phyloP scores from a whole-genome alignment of 2,797 vertebrate species.

The Fratercula arctica region DNA sequence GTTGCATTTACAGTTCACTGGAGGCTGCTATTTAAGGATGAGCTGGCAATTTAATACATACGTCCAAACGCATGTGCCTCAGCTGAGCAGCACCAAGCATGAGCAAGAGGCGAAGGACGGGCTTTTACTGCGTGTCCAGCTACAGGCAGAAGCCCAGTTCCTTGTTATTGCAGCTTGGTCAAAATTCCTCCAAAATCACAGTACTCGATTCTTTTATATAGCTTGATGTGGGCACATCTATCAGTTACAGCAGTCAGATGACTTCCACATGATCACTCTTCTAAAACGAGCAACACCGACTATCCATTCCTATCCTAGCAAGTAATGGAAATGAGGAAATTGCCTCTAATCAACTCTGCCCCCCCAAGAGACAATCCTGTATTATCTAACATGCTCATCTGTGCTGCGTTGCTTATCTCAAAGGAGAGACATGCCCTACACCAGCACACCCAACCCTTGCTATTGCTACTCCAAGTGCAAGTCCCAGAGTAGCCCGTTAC shows the following conservation, averaged over 20 bases:
- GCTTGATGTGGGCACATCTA: background rate
- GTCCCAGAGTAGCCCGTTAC: background rate
- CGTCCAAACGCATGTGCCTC: background rate
- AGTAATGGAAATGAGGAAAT: background rate
- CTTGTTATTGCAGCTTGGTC: background rate
- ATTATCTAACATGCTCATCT: background rate
- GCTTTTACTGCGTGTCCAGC: background rate
- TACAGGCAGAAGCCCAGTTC: background rate
- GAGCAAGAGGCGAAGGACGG: background rate
- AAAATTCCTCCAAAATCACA: background rate
- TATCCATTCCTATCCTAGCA: background rate
- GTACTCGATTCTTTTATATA: background rate
- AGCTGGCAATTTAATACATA: conserved; percentile 9
- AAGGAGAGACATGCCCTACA: background rate
- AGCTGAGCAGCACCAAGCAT: background rate
- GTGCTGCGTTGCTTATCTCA: background rate
- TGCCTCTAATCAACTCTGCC: background rate
- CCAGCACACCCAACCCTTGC: background rate
- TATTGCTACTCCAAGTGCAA: background rate
- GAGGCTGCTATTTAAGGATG: conserved; percentile 37
- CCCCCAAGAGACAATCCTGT: background rate
- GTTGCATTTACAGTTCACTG: background rate
- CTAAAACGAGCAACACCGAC: rapidly evolving
- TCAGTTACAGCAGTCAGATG: background rate
- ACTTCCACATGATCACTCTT: background rate